Conservation (phyloP, 53 echinoderm and acorn worm genomes). For the Holothuria scabra region DNA sequence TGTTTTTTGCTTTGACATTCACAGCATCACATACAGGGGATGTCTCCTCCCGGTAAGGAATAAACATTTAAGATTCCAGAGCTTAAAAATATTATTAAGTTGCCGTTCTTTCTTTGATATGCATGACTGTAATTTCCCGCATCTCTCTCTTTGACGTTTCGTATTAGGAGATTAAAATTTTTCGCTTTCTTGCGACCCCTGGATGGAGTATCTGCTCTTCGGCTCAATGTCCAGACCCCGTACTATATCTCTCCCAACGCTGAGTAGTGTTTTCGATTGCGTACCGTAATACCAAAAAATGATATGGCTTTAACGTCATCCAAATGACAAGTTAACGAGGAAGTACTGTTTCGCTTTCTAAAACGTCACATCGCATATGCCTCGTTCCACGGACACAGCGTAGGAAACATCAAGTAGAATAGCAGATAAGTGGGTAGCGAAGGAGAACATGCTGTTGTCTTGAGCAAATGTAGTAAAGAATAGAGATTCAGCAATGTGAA, state of each 20-base stretch:
- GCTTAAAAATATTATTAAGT: neutral
- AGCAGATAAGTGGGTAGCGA: no score
- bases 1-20: neutral
- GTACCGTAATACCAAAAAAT: conserved; percentile 15
- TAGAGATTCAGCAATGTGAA: no score
- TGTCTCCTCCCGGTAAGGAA: neutral
- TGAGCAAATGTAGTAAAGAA: no score
- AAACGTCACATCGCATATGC: neutral
- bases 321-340: conserved; percentile 14
- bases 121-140: conserved; percentile 1
- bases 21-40: conserved; percentile 14
- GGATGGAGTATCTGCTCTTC: neutral
- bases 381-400: neutral
- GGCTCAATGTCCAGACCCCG: neutral
- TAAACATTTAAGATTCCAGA: neutral
- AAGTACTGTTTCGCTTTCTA: conserved; percentile 15
- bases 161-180: conserved; percentile 7
- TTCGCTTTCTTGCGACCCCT: neutral
- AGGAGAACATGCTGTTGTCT: no score
- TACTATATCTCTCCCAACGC: neutral
- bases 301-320: neutral
- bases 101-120: neutral
- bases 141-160: neutral
- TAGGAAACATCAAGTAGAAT: no score
- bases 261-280: neutral